A percentile compares a stretch with the other conserved stretches of the same genome.
Conservation (phyloP, 2,797 vertebrate genomes). For the Petrocephalus sullivani region DNA sequence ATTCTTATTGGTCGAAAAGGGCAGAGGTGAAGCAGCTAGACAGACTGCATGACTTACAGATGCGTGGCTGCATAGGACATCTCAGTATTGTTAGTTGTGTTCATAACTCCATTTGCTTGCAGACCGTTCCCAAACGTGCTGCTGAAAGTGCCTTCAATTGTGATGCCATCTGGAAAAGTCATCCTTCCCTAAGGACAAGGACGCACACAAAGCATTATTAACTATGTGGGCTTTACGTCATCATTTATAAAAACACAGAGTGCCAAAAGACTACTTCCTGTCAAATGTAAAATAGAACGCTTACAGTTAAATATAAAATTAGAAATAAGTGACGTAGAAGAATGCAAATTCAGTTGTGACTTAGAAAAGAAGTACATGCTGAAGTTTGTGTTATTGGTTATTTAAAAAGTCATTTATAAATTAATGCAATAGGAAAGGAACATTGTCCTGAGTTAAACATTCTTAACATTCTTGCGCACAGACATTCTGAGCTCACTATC, state of each 20-base stretch:
- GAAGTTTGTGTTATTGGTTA: neutral
- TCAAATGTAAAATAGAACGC: neutral
- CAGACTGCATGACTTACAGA: conserved; percentile 7
- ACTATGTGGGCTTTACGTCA: neutral
- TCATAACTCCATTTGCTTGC: conserved; percentile 50
- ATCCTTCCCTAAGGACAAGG: conserved; percentile 57
- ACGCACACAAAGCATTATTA: neutral
- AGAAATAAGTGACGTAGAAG: neutral
- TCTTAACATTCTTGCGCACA: neutral
- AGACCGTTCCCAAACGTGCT: conserved; percentile 44
- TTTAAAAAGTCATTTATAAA: neutral
- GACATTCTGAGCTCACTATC: neutral
- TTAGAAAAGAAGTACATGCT: neutral
- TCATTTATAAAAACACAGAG: neutral
- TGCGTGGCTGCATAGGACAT: neutral
- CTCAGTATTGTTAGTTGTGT: conserved; percentile 29
- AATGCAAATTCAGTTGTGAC: neutral
- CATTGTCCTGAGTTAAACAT: neutral
- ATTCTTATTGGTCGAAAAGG: neutral
- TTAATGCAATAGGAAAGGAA: neutral
- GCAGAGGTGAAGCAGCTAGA: neutral
- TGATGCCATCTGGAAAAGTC: conserved; percentile 61
- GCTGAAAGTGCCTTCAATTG: conserved; percentile 57
- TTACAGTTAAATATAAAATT: neutral
- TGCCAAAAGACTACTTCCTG: neutral